Base-by-base conservation (phyloP, 2,797 vertebrate species). In the Esox lucius region DNA sequence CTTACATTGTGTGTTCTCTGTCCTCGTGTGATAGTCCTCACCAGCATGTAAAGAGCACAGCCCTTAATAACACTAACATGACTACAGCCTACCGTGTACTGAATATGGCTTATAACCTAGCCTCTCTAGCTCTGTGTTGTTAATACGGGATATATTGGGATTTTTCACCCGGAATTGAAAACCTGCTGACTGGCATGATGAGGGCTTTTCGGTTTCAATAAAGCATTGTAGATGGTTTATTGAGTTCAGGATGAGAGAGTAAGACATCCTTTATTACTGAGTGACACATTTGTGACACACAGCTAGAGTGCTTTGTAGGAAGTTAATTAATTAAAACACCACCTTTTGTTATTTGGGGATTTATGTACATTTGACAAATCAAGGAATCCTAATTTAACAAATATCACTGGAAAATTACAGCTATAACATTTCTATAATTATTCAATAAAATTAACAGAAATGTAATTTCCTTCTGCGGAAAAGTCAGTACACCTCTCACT, bases 51-150 rank as follows among this genome's bases (percentile, higher is more conserved):
- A 88, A 84, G 67, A 81, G 51, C 24, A 33, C 17, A 19, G 28
- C 28, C 69, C 48, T 67, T 67, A 71, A 69, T 66, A 62, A 76
- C 13, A 22, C 53, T 56, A 56, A 56, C n/a, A 19, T 56, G 53
- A 56, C 53, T 56, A 56, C n/a, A 22, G n/a, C n/a, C 53, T n/a
- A n/a, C 35, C 35, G 5, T 39, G 35, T 22, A 56, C 53, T 22
- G 53, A 19, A 56, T 22, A n/a, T 56, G 51, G n/a, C 51, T 56
- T 51, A n/a, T 19, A 56, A 56, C n/a, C 53, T 22, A n/a, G 16
- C 49, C 16, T 53, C 49, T 49, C 49, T 53, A 53, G 2, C 49
- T 0, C 0, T 53, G 17, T 53, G 95, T 96, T 19, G 93, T 98
- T n/a, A 39, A 42, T 35, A 68, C 39, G 22, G 35, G 66, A 42